phyloP scores from a whole-genome alignment of 53 echinoderm and acorn worm species.

The Arbacia lixula region DNA sequence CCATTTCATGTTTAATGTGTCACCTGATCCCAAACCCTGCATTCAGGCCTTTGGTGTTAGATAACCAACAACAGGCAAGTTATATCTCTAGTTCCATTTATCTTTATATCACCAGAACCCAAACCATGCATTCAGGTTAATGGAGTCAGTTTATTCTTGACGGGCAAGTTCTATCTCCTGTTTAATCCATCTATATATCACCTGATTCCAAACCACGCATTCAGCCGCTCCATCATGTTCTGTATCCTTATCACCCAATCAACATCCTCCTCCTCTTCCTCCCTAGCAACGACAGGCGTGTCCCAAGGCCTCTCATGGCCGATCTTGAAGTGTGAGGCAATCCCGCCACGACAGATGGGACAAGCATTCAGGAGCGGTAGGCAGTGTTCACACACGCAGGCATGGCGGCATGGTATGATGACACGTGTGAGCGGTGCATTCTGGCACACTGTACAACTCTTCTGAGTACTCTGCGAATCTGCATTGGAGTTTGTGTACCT shows the following conservation, averaged over 20 bases:
- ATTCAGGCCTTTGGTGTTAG: too few relatives aligned
- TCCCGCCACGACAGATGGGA: conserved; percentile 84
- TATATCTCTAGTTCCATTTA: too few relatives aligned
- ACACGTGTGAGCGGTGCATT: conserved; percentile 73
- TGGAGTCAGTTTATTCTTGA: too few relatives aligned
- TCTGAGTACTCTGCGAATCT: conserved; percentile 1
- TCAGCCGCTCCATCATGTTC: conserved; percentile 32
- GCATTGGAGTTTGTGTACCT: background rate
- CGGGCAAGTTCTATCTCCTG: too few relatives aligned
- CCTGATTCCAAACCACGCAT: background rate
- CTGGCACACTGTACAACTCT: conserved; percentile 87
- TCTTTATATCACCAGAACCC: conserved; percentile 6
- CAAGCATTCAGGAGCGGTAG: conserved; percentile 77
- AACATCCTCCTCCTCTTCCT: background rate
- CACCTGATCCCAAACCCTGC: too few relatives aligned
- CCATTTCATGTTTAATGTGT: too few relatives aligned
- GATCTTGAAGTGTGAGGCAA: conserved; percentile 74
- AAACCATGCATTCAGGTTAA: conserved; percentile 31
- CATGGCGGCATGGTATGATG: conserved; percentile 89
- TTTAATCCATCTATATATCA: too few relatives aligned
- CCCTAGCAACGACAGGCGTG: background rate
- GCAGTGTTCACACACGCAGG: conserved; percentile 79
- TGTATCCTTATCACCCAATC: conserved; percentile 26
- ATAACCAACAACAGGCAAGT: too few relatives aligned
- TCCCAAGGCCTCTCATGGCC: too few relatives aligned